phyloP scores from a whole-genome alignment of 2,797 vertebrate genomes.

The Taenioides sp. region DNA sequence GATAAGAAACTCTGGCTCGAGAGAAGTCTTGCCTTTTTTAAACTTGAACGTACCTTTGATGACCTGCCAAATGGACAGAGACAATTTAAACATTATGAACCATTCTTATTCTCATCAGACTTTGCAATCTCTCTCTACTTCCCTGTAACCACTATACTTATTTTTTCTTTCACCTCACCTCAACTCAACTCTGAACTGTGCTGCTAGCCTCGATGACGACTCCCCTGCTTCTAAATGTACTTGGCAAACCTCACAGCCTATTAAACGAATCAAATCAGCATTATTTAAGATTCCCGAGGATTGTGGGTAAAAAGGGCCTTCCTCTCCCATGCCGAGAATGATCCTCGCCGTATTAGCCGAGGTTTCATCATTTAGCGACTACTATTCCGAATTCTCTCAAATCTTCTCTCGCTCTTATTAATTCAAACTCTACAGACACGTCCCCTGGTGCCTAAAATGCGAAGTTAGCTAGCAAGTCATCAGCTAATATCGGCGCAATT shows the following conservation, averaged over 20 bases:
- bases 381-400: conserved; percentile 75
- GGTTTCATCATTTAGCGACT: conserved; percentile 73
- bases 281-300: conserved; percentile 51
- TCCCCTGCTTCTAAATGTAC: conserved; percentile 38
- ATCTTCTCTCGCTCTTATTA: conserved; percentile 71
- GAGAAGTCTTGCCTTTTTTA: neutral
- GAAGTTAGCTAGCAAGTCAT: conserved; percentile 77
- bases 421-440: conserved; percentile 65
- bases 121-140: neutral
- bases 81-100: neutral
- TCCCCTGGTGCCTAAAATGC: conserved; percentile 67
- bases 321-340: conserved; percentile 35
- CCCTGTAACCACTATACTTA: neutral
- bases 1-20: neutral
- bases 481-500: conserved; percentile 64
- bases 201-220: conserved; percentile 2
- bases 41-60: neutral
- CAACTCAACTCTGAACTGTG: conserved; percentile 10
- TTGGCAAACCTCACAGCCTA: conserved; percentile 30
- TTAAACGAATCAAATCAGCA: conserved; percentile 44
- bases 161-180: conserved; percentile 5
- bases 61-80: neutral
- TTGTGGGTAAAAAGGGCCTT: conserved; percentile 39
- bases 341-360: conserved; percentile 64
- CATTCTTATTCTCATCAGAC: neutral